phyloP scores from a whole-genome alignment of 2,888 invertebrate species.

The Hypena proboscidalis region DNA sequence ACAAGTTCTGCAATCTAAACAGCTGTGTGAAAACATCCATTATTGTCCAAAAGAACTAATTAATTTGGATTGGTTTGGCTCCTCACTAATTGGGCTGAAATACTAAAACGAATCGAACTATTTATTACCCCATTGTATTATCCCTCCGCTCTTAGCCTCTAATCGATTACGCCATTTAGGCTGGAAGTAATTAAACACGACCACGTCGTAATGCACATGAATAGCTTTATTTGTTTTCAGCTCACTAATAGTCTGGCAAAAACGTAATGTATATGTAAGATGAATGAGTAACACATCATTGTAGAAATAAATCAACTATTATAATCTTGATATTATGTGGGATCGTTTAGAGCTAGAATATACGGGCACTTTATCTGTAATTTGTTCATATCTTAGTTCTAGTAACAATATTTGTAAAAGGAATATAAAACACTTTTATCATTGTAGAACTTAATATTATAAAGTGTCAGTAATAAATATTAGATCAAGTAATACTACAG shows the following conservation, averaged over 20 bases:
- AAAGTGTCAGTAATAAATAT: neutral
- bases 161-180: conserved; percentile 34
- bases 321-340: conserved; percentile 5
- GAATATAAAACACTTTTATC: neutral
- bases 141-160: conserved; percentile 13
- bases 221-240: conserved; percentile 15
- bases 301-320: conserved; percentile 15
- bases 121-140: conserved; percentile 30
- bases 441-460: neutral
- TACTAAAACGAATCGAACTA: conserved; percentile 23
- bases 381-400: conserved; percentile 12
- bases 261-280: neutral
- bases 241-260: conserved; percentile 5
- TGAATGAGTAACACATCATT: conserved; percentile 7
- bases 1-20: neutral
- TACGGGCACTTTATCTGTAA: conserved; percentile 11
- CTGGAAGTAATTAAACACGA: conserved; percentile 32
- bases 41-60: neutral
- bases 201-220: conserved; percentile 26
- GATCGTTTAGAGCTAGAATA: conserved; percentile 6
- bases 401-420: neutral
- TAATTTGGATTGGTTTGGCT: neutral
- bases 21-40: too few species aligned
- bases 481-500: conserved; percentile 7
- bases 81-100: conserved; percentile 24